A percentile compares a stretch with the other conserved stretches of the same genome.
Evolutionary conservation across 2,888 invertebrate genomes (phyloP).

Genomic region (Arge pagana): DNA sequence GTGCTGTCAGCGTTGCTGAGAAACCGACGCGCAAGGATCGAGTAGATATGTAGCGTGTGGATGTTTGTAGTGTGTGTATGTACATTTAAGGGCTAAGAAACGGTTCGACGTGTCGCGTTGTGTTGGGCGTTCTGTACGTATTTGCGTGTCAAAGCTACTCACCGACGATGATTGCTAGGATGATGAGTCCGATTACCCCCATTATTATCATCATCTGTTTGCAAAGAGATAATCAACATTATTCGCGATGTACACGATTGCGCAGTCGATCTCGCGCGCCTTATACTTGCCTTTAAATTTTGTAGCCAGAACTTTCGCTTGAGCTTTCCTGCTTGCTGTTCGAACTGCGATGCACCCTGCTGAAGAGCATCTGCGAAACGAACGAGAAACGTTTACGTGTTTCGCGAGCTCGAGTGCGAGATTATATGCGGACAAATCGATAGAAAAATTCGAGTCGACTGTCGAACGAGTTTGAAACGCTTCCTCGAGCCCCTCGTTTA

Average conservation of each 20-base stretch:
- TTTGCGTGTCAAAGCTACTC: conserved; percentile 63
- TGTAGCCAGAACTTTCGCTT: conserved; percentile 98
- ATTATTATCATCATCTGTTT: conserved; percentile 86
- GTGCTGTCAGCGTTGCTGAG: too few species aligned
- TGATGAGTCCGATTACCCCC: conserved; percentile 80
- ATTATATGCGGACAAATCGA: not conserved
- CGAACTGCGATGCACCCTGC: conserved; percentile 94
- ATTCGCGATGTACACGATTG: conserved; percentile 1
- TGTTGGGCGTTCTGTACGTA: too few species aligned
- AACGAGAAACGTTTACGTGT: conserved; percentile 38
- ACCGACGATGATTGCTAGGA: conserved; percentile 84
- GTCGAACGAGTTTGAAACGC: too few species aligned
- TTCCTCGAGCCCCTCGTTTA: too few species aligned
- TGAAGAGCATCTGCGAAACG: conserved; percentile 95
- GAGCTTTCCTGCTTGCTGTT: conserved; percentile 94
- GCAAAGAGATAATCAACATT: conserved; percentile 21
- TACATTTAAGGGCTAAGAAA: too few species aligned
- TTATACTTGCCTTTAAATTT: conserved; percentile 76
- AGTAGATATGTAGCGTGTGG: too few species aligned
- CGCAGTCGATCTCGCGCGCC: not conserved
- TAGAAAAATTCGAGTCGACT: too few species aligned
- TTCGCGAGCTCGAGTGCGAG: not conserved
- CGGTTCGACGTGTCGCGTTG: too few species aligned
- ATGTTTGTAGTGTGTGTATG: too few species aligned
- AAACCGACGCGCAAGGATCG: too few species aligned